Evolutionary conservation across 2,113 vertebrate genomes (phyloP).

Genomic region (Phyllostomus hastatus): DNA sequence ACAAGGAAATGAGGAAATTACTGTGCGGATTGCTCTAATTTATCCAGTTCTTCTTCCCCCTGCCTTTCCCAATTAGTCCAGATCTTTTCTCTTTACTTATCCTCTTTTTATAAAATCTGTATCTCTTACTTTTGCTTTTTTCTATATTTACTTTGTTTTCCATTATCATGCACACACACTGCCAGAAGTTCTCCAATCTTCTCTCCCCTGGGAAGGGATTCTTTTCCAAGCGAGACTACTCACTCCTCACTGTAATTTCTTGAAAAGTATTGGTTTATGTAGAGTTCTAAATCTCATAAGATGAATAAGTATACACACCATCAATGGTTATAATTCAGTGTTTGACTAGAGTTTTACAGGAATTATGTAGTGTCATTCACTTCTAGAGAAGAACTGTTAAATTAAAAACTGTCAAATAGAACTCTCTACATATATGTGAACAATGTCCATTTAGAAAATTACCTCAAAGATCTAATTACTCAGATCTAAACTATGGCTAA

Average conservation of each 20-base stretch:
- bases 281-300: background rate
- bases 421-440: background rate
- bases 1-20: background rate
- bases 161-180: background rate
- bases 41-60: background rate
- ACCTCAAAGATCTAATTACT: background rate
- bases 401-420: background rate
- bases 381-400: background rate
- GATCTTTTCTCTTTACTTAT: background rate
- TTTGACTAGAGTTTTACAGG: background rate
- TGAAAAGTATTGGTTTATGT: background rate
- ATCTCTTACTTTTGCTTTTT: background rate
- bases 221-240: background rate
- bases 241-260: background rate
- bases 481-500: background rate
- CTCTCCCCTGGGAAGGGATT: background rate
- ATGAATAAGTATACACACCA: background rate
- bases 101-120: background rate
- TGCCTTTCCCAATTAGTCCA: background rate
- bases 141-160: background rate
- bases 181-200: background rate
- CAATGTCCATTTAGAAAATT: slow-evolving; percentile 6
- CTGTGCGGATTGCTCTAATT: background rate
- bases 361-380: background rate
- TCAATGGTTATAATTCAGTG: background rate